Evolutionary conservation across 2,797 vertebrate species (phyloP), one percentile per base, ranked within the genome.

Genomic region (Acanthiza pusilla): DNA sequence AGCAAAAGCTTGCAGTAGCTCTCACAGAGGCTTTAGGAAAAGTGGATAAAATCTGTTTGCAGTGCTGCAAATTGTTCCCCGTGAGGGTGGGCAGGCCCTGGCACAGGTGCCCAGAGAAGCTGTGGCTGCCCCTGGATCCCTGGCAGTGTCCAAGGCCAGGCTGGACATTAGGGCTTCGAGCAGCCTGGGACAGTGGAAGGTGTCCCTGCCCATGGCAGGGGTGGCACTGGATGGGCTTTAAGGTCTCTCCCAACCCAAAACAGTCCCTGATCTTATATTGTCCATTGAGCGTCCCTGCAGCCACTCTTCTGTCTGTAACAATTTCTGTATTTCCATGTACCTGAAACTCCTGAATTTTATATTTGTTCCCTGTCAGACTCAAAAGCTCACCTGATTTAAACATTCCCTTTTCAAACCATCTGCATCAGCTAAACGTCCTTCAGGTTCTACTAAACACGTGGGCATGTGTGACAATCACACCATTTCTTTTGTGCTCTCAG

Each of bases 111-210:
- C 29, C 40, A 48, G 21, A 55, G 42, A 7, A 70, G 42, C 34
- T 55, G 57, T 48, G 65, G 57, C 50, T 62, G 48, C 34, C 34
- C 83, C 63, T 67, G 82, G 38, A 67, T 53, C 23, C 38, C 63
- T 77, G 65, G 14, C 0, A 34, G 7, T 36, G 48, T 5, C 42
- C 57, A 15, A 30, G 34, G 25, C 17, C 57, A 77, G 48, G 8
- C 0, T 86, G 30, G 16, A 55, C 18, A 16, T 2, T 0, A 0
- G 17, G 20, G 25, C 10, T 77, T 54, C 20, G 21, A 54, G 30
- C 48, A 47, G 0, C 3, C 65, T 40, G 63, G 63, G 20, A 0
- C 0, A 14, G 8, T 34, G 48, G 25, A 9, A 70, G 9, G 2
- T 62, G 34, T 70, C 65, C 30, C 29, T 40, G 20, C 3, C 8